A percentile compares a stretch with the other conserved stretches of the same genome.
phyloP scores from a whole-genome alignment of 1,140 invertebrate species.

The Drosophila burlai region DNA sequence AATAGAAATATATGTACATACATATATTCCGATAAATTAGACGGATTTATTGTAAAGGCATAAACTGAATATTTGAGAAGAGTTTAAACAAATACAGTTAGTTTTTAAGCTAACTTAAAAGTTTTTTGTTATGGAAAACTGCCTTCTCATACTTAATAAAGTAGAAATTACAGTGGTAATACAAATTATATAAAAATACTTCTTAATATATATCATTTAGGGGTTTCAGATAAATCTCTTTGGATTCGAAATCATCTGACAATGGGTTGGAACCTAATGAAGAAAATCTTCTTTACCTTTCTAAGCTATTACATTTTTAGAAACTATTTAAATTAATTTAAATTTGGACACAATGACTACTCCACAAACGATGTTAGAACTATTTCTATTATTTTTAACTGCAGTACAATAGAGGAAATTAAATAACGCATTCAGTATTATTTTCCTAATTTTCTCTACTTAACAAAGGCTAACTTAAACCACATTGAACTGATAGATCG shows the following conservation, averaged over 20 bases:
- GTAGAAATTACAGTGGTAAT: background rate
- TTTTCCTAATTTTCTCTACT: background rate
- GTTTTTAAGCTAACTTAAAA: background rate
- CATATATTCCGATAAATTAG: constrained; percentile 3
- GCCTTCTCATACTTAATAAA: background rate
- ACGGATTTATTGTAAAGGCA: background rate
- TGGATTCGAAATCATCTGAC: background rate
- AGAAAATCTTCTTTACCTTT: background rate
- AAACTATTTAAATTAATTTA: background rate
- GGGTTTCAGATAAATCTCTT: background rate
- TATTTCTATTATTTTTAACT: background rate
- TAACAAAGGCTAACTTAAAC: background rate
- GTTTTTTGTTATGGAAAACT: background rate
- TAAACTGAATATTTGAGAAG: background rate
- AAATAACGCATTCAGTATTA: background rate
- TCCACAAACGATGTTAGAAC: background rate
- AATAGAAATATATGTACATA: background rate
- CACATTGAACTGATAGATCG: constrained; percentile 7
- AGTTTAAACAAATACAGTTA: too few species aligned
- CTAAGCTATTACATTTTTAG: background rate
- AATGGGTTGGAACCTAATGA: background rate
- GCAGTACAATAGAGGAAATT: background rate
- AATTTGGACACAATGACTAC: too few species aligned
- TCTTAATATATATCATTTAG: background rate
- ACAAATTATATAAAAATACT: background rate